phyloP scores from a whole-genome alignment of 2,888 invertebrate species.

The Miltochrista miniata region DNA sequence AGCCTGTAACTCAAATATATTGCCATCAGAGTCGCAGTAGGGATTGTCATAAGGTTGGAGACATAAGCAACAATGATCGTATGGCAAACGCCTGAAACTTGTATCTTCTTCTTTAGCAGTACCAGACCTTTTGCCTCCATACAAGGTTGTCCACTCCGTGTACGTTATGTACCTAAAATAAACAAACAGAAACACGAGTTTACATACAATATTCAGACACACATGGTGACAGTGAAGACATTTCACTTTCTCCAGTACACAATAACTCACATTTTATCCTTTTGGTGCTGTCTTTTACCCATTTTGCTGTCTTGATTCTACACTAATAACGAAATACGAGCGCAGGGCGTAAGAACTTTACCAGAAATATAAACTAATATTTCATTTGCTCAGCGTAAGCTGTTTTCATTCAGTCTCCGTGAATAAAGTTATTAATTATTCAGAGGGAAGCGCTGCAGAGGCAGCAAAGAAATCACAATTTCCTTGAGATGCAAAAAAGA shows the following conservation, averaged over 20 bases:
- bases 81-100: conserved; percentile 95
- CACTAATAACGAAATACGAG: neutral
- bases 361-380: too few species aligned
- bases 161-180: conserved; percentile 91
- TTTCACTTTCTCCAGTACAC: neutral
- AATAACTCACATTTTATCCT: conserved; percentile 92
- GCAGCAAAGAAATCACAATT: too few species aligned
- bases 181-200: conserved; percentile 5
- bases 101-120: conserved; percentile 88
- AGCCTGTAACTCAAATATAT: conserved; percentile 95
- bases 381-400: too few species aligned
- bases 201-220: neutral
- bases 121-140: conserved; percentile 92
- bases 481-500: too few species aligned
- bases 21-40: conserved; percentile 94
- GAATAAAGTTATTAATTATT: too few species aligned
- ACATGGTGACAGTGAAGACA: neutral
- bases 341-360: too few species aligned
- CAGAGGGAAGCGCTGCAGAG: too few species aligned
- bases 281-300: conserved; percentile 97
- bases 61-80: conserved; percentile 95
- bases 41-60: conserved; percentile 96
- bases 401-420: too few species aligned
- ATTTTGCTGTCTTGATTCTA: conserved; percentile 77
- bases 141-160: conserved; percentile 94